Base-by-base conservation (phyloP, 1,140 invertebrate species). In the Penaeus indicus region DNA sequence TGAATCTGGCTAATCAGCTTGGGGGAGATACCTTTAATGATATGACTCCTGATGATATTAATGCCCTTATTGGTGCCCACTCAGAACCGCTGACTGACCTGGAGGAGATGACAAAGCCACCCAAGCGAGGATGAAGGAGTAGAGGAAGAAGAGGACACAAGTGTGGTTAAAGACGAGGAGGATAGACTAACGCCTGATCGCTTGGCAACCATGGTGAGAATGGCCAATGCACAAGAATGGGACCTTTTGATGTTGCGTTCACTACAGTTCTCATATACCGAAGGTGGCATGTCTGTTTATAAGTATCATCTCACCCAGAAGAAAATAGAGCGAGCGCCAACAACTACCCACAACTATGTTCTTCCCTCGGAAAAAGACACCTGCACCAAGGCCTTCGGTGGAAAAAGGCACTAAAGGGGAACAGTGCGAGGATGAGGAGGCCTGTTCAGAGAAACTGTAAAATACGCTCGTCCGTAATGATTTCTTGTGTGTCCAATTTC, bases 1-100 rank as follows among this genome's bases (percentile, higher is more conserved):
- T 92, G 92, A 91, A 91, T 42, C n/a, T 92, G 32, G 92, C 92
- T 25, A 75, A 75, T 16, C 47, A 80, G 13, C 72, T 79, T 11
- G 86, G 82, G 67, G 75, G 79, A 27, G 90, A 79, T 16, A 89
- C 81, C 83, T 92, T 92, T 88, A 88, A 62, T 19, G 92, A 92
- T n/a, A 92, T 91, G 8, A 90, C 86, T 22, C 7, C 38, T n/a
- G 83, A 90, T 64, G 88, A 90, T 0, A 21, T 85, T 27, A 69
- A 83, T 84, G 80, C 63, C 38, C 89, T 90, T 67, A 72, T 90
- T 11, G 27, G 90, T 25, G n/a, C 77, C 2, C 78, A 90, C 77
- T 90, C 83, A 47, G 10, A 90, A 18, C 77, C 75, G 18, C 72
- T 90, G 38, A 90, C 60, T 8, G 90, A 92, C 86, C 90, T 93